phyloP scores from a whole-genome alignment of 2,888 invertebrate species.

The Trissolcus japonicus region DNA sequence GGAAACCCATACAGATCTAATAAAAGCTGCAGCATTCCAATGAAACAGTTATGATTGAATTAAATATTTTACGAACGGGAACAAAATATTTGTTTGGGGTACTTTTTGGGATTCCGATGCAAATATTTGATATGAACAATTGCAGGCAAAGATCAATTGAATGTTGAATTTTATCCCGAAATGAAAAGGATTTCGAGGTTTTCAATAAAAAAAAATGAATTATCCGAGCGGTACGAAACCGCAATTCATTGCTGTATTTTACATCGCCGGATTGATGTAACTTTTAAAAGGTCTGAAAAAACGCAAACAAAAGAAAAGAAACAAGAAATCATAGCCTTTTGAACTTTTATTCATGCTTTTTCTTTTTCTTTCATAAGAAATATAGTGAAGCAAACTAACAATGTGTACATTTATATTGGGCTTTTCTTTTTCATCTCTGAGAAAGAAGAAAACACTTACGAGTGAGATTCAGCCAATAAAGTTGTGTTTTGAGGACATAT shows the following conservation, averaged over 20 bases:
- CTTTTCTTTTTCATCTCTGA: slow-evolving; percentile 28
- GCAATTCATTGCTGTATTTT: slow-evolving; percentile 22
- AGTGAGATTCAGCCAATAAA: slow-evolving; percentile 38
- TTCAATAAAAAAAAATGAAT: no score
- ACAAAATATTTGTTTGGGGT: not conserved
- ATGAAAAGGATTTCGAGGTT: no score
- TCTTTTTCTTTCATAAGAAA: slow-evolving; percentile 22
- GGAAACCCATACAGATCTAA: slow-evolving; percentile 4
- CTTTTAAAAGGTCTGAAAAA: slow-evolving; percentile 15
- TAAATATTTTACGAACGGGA: not conserved
- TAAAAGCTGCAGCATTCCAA: slow-evolving; percentile 3
- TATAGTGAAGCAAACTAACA: slow-evolving; percentile 34
- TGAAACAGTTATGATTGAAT: slow-evolving; percentile 1
- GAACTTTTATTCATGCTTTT: slow-evolving; percentile 36
- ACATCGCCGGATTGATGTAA: slow-evolving; percentile 25
- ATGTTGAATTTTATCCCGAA: no score
- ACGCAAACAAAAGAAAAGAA: slow-evolving; percentile 31
- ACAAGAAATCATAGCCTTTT: slow-evolving; percentile 39
- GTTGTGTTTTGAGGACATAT: slow-evolving; percentile 39
- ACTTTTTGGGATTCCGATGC: not conserved
- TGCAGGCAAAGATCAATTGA: no score
- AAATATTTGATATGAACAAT: no score
- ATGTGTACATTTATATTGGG: slow-evolving; percentile 42
- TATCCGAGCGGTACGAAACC: not conserved
- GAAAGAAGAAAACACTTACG: slow-evolving; percentile 38